Evolutionary conservation across 1,140 invertebrate genomes (phyloP), one percentile per base, ranked within the genome.

Genomic region (Steinernema khuongi): DNA sequence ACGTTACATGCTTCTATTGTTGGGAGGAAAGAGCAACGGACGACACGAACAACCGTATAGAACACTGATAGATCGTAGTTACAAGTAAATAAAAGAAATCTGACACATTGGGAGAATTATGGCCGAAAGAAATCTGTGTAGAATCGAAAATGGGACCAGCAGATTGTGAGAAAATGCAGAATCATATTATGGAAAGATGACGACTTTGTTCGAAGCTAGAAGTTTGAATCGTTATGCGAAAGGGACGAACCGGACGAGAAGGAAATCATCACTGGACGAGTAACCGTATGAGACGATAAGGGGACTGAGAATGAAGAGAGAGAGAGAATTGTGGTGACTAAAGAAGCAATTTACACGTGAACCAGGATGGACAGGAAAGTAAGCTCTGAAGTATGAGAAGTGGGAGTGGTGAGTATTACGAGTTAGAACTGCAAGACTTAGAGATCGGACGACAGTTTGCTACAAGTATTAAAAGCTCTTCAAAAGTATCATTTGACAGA

Each of bases 181-280:
- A 68, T 68, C 11, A 0, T 11, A 43, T 26, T 18, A 33, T 68
- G 31, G 68, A 43, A 32, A 41, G 33, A 72, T 17, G 43, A 26
- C 29, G 32, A 68, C 41, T 31, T n/a, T 71, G 18, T 18, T 14
- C 67, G 22, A 33, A 33, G 1, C 33, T 31, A 32, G n/a, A 36
- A 19, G n/a, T 17, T 67, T 67, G 14, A 66, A 29, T 26, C 29
- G 22, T 70, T 22, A 7, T 11, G 7, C 17, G 1, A 1, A 2
- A 32, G 33, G 68, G 32, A 22, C 4, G 71, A 72, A 67, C 32
- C 50, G 67, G 60, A 7, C 1, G 43, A 67, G 44, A 73, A 73
- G 68, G 43, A 67, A 31, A 73, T 31, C 41, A 73, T 68, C 66
- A 26, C 43, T 28, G 7, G 26, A 22, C 1, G 41, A 26, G 17